phyloP scores from a whole-genome alignment of 1,140 invertebrate species.

The Lasaia peninsularis region DNA sequence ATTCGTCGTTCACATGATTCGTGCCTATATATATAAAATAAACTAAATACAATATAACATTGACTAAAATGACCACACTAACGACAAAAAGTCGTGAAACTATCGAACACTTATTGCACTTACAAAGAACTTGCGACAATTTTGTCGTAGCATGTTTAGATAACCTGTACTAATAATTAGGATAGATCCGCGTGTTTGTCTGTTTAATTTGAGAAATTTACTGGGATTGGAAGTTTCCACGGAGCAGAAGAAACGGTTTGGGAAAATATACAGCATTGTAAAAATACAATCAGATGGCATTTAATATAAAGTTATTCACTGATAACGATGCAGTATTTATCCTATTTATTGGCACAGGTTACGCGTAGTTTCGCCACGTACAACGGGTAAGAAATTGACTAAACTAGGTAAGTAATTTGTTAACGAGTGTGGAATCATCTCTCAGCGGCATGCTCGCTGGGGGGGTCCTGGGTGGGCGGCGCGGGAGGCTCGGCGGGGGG shows the following conservation, averaged over 20 bases:
- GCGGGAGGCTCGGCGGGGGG: slow-evolving; percentile 3
- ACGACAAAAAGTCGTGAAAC: slow-evolving; percentile 1
- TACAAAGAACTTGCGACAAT: not conserved
- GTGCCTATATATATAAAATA: not conserved
- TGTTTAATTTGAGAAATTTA: no score
- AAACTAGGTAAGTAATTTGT: not conserved
- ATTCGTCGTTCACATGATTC: not conserved
- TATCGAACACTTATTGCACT: slow-evolving; percentile 9
- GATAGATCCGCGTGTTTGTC: not conserved
- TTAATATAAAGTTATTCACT: no score
- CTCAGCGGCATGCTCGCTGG: slow-evolving; percentile 6
- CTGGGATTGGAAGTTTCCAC: no score
- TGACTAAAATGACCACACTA: slow-evolving; percentile 2
- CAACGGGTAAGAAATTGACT: slow-evolving; percentile 1
- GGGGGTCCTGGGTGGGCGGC: slow-evolving; percentile 1
- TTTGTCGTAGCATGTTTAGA: not conserved
- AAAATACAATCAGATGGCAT: no score
- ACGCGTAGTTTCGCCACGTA: slow-evolving; percentile 7
- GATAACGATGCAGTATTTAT: not conserved
- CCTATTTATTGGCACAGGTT: not conserved
- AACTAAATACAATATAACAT: not conserved
- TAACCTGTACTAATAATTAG: not conserved
- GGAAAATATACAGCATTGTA: no score
- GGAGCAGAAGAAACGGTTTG: no score
- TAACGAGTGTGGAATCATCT: slow-evolving; percentile 6